These are phyloP conservation scores for Helicolenus hilgendorfi DNA, from an alignment of 2,797 vertebrate species.

Conservation along the genomic window DNA sequence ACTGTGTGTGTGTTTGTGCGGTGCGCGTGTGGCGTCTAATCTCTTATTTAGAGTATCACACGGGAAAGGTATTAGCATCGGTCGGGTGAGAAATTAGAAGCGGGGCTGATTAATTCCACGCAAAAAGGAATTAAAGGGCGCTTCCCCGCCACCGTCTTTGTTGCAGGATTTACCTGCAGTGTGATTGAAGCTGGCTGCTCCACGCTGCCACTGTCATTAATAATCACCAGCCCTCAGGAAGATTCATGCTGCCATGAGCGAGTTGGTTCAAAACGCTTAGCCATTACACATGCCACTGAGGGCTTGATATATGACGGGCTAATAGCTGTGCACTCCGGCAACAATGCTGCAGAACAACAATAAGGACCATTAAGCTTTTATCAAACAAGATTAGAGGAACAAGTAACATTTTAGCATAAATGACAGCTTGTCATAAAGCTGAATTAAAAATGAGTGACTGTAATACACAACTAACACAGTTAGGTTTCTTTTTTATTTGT, in stretches of 20 bases:
- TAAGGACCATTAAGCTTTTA: slow-evolving; percentile 50
- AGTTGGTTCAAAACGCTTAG: slow-evolving; percentile 76
- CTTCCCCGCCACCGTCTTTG: slow-evolving; percentile 57
- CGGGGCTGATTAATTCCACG: slow-evolving; percentile 73
- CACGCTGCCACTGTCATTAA: slow-evolving; percentile 74
- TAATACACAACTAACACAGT: slow-evolving; percentile 1
- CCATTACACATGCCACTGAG: slow-evolving; percentile 65
- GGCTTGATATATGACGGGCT: slow-evolving; percentile 68
- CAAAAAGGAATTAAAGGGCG: slow-evolving; percentile 64
- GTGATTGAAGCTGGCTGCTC: slow-evolving; percentile 79
- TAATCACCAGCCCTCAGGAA: slow-evolving; percentile 80
- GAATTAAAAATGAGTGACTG: slow-evolving; percentile 13
- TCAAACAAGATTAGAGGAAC: slow-evolving; percentile 48
- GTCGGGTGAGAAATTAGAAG: slow-evolving; percentile 65
- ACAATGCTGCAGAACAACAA: slow-evolving; percentile 47
- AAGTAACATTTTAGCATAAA: slow-evolving; percentile 22
- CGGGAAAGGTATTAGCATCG: slow-evolving; percentile 50
- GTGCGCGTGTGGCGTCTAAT: slow-evolving; percentile 30
- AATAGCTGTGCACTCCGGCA: slow-evolving; percentile 47
- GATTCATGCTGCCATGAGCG: slow-evolving; percentile 72
- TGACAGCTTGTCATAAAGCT: slow-evolving; percentile 27
- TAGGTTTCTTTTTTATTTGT: slow-evolving; percentile 11
- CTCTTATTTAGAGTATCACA: slow-evolving; percentile 64
- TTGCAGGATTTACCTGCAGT: slow-evolving; percentile 65
- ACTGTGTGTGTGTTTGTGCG: not conserved